Evolutionary conservation across 1,140 invertebrate genomes (phyloP).

Genomic region (Drosophila simulans): DNA sequence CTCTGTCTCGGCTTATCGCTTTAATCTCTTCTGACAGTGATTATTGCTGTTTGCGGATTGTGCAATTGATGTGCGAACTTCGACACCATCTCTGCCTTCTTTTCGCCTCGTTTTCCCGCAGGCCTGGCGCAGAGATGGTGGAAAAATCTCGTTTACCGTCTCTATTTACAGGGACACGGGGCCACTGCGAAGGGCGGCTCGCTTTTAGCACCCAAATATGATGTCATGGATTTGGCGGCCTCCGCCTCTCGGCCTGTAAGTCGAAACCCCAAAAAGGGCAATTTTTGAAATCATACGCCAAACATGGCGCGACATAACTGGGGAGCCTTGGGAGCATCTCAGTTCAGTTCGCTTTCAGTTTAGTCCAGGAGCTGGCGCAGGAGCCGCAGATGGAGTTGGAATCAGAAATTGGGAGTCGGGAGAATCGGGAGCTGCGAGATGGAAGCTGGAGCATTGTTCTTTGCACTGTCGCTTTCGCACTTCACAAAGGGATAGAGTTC

Average conservation of each 20-base stretch:
- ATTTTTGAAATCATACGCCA: constrained; percentile 83
- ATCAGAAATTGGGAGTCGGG: constrained; percentile 10
- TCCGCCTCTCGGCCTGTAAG: constrained; percentile 53
- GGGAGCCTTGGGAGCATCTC: constrained; percentile 44
- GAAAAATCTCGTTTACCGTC: constrained; percentile 62
- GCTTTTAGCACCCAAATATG: constrained; percentile 83
- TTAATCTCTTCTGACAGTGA: constrained; percentile 83
- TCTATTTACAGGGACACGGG: constrained; percentile 59
- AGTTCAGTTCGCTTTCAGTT: constrained; percentile 2
- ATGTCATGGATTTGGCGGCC: constrained; percentile 73
- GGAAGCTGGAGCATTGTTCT: constrained; percentile 70
- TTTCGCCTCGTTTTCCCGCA: constrained; percentile 12
- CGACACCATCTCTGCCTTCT: constrained; percentile 53
- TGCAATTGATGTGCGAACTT: constrained; percentile 83
- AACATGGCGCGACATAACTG: constrained; percentile 82
- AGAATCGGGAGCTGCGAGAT: constrained; percentile 12
- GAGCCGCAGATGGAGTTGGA: constrained; percentile 23
- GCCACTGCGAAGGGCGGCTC: constrained; percentile 56
- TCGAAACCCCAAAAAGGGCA: constrained; percentile 83
- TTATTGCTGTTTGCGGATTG: constrained; percentile 82
- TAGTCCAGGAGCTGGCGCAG: not conserved
- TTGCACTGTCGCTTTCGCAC: constrained; percentile 82
- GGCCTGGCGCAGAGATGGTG: constrained; percentile 8
- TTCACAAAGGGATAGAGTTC: constrained; percentile 82
- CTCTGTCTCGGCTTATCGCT: constrained; percentile 75